A percentile compares a stretch with the other conserved stretches of the same genome.
These are phyloP conservation scores for Dunckerocampus dactyliophorus DNA, from an alignment of 2,113 vertebrate species.

Conservation along the genomic window DNA sequence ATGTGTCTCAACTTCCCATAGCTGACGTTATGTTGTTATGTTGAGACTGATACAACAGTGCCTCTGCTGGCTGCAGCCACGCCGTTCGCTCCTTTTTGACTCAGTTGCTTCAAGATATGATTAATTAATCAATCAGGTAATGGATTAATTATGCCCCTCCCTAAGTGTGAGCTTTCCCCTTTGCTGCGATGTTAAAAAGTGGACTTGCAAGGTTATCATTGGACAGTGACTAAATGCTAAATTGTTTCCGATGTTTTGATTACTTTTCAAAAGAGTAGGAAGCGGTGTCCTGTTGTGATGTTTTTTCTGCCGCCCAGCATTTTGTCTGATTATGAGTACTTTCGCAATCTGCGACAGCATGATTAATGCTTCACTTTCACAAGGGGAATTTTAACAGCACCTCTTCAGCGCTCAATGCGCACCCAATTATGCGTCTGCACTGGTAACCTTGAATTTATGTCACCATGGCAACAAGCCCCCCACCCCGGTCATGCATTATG, in stretches of 20 bases:
- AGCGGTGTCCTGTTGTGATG: conserved; percentile 75
- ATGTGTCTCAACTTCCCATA: too few relatives aligned
- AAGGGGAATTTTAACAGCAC: conserved; percentile 99
- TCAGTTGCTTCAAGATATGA: too few relatives aligned
- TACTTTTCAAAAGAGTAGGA: conserved; percentile 52
- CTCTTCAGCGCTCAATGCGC: conserved; percentile 92
- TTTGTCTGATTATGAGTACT: conserved; percentile 93
- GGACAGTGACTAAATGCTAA: not conserved
- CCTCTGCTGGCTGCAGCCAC: too few relatives aligned
- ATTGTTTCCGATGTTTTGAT: conserved; percentile 28
- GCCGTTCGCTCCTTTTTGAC: too few relatives aligned
- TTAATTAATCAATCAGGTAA: too few relatives aligned
- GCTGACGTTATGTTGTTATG: too few relatives aligned
- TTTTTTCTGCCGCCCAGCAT: conserved; percentile 82
- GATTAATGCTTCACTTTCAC: conserved; percentile 98
- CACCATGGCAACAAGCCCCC: conserved; percentile 96
- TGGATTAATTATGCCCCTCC: too few relatives aligned
- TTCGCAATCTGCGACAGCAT: conserved; percentile 89
- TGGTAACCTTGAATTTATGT: conserved; percentile 99
- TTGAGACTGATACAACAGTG: too few relatives aligned
- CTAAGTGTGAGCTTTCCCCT: too few relatives aligned
- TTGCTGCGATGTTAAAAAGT: not conserved
- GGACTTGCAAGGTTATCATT: not conserved
- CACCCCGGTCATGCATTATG: conserved; percentile 99
- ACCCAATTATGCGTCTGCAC: conserved; percentile 99